Base-by-base conservation (phyloP, 2,888 invertebrate species). In the Cataglyphis livida region DNA sequence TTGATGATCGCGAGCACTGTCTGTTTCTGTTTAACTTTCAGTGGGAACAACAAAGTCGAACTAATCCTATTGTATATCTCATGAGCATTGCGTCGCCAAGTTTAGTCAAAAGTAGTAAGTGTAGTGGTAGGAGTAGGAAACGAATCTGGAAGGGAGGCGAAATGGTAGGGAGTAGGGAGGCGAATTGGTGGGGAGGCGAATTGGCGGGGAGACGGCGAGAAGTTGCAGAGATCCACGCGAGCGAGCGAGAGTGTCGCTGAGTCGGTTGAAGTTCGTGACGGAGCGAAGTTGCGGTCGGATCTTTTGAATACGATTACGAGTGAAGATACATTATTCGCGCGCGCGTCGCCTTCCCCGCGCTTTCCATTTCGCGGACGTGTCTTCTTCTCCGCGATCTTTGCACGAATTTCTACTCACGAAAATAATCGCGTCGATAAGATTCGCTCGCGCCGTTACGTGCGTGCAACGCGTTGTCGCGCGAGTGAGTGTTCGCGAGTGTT, bases 211-310 rank as follows among this genome's bases (percentile, higher is more conserved):
- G 44, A 15, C 7, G 41, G 18, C 44, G 44, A 51, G 51, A n/a
- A 51, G 84, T 84, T 84, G 89, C n/a, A 1, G 48, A 44, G 44
- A 44, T 44, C 15, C 48, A 6, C 6, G 48, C 48, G 48, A 51
- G 51, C 48, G 6, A 1, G 48, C 48, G 48, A 51, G 51, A 7
- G 51, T 51, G n/a, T n/a, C 51, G 51, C 51, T 2, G 51, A 51
- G 51, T 32, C 32, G 9, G 59, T 57, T 57, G 66, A 57, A 44
- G 78, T 68, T 84, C 79, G 82, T 78, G 75, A 59, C 85, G 87
- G 83, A 85, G 86, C 79, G 84, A 89, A 89, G 91, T 85, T 82
- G 87, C 85, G 87, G 84, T 88, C 90, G 91, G 90, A 83, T 81
- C 85, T 90, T 90, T 90, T 89, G 90, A 88, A 86, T 7, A 88